Evolutionary conservation across 2,113 vertebrate species (phyloP).

Genomic region (Rattus rattus): DNA sequence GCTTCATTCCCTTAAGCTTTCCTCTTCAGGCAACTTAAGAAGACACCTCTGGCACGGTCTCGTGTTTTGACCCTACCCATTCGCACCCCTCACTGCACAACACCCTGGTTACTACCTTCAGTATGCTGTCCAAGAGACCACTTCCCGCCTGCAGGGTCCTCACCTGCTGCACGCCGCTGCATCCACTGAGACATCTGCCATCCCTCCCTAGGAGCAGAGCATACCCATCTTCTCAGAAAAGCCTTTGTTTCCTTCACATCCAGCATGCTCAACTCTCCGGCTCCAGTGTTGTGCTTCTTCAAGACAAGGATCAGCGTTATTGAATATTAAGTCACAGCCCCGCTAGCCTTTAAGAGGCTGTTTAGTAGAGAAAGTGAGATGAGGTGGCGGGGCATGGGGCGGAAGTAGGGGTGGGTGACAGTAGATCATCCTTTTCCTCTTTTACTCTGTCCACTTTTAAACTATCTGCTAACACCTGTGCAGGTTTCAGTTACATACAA

Average conservation of each 20-base stretch:
- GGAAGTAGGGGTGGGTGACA: too few relatives aligned
- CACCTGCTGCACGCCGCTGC: neutral
- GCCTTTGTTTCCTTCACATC: neutral
- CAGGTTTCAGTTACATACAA: slow-evolving; percentile 34
- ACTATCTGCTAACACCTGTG: neutral
- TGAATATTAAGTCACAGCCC: neutral
- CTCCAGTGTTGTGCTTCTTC: neutral
- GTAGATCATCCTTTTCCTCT: neutral
- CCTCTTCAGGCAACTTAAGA: slow-evolving; percentile 33
- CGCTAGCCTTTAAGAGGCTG: neutral
- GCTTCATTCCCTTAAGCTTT: neutral
- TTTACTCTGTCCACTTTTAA: slow-evolving; percentile 46
- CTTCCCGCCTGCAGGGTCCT: slow-evolving; percentile 43
- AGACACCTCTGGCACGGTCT: slow-evolving; percentile 19
- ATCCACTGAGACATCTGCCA: neutral
- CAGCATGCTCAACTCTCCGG: neutral
- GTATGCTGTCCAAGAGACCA: neutral
- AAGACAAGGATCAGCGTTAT: neutral
- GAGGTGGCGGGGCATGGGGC: neutral
- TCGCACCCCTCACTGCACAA: neutral
- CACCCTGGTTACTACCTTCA: neutral
- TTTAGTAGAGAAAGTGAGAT: neutral
- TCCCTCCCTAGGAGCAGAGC: neutral
- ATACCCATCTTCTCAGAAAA: neutral
- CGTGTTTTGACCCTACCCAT: slow-evolving; percentile 29